phyloP scores from a whole-genome alignment of 2,113 vertebrate species.

The Sphaerodactylus townsendi region DNA sequence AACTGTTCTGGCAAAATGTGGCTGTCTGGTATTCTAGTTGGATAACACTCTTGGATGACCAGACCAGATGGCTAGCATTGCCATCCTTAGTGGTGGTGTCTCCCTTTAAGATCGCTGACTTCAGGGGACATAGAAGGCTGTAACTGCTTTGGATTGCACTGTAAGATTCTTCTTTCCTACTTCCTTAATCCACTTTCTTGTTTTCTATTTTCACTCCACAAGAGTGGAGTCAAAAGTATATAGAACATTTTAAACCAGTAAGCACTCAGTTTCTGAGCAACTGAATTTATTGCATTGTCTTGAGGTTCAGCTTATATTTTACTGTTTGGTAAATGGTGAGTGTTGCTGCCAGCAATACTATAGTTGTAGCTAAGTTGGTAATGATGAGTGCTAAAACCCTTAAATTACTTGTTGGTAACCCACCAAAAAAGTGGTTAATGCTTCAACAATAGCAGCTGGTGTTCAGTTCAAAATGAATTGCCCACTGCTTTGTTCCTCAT shows the following conservation, averaged over 20 bases:
- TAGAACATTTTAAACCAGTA: background rate
- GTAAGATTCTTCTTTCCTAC: background rate
- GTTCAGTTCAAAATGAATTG: background rate
- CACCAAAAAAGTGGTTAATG: background rate
- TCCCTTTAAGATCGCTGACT: too few species aligned
- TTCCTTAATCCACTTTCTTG: background rate
- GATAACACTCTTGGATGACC: background rate
- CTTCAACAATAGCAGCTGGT: background rate
- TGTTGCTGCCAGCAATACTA: background rate
- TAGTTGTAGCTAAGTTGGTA: background rate
- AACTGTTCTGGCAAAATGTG: background rate
- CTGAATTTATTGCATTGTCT: background rate
- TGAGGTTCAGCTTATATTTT: background rate
- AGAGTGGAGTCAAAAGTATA: background rate
- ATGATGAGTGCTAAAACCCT: background rate
- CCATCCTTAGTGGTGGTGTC: too few species aligned
- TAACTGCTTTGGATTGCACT: too few species aligned
- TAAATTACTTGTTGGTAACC: background rate
- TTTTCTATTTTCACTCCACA: background rate
- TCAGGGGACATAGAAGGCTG: too few species aligned
- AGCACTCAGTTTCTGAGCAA: background rate
- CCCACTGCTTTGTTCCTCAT: background rate
- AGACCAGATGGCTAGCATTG: background rate
- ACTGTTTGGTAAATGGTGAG: background rate
- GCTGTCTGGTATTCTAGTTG: background rate